Evolutionary conservation across 1,140 invertebrate species (phyloP), one percentile per base, ranked within the genome.

Genomic region (Ericerus pela): DNA sequence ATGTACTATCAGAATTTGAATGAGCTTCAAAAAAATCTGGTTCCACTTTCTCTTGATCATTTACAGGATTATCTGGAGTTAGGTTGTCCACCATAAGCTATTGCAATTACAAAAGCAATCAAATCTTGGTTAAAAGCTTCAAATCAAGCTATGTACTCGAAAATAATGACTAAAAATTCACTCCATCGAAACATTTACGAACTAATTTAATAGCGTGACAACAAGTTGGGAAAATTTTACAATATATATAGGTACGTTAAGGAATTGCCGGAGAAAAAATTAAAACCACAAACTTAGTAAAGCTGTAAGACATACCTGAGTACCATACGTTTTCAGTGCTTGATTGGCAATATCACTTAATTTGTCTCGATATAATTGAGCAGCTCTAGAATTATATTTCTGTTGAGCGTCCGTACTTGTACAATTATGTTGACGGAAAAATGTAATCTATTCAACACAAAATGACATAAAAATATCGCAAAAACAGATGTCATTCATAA

Each of bases 311-410:
- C n/a, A 70, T 71, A 96, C 88, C 80, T 94, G 90, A 31, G 77
- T 88, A 51, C 90, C 89, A 74, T 95, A 81, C 8, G 80, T 76
- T 70, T 83, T 82, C 79, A 96, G 88, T 14, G 92, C 88, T 67
- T 94, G 84, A 53, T 79, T 73, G 20, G 94, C 88, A 59, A 81
- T 66, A 52, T 82, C 72, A 58, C 78, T 68, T 52, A 96, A 68
- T 71, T 93, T 94, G 60, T 94, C 88, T 60, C 81, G 78, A 68
- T 99, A 99, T 57, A 95, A 70, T 65, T 86, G 81, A 4, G 96
- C 96, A 36, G 92, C 91, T 62, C 94, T 75, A 2, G 94, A 98
- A 66, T 89, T 94, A 70, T 99, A 99, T 67, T 99, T 99, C 69
- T 95, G 90, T 62, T 97, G 89, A 16, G 93, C 82, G 75, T 99